Conservation (phyloP, 2,113 vertebrate species). For the Strix aluco region DNA sequence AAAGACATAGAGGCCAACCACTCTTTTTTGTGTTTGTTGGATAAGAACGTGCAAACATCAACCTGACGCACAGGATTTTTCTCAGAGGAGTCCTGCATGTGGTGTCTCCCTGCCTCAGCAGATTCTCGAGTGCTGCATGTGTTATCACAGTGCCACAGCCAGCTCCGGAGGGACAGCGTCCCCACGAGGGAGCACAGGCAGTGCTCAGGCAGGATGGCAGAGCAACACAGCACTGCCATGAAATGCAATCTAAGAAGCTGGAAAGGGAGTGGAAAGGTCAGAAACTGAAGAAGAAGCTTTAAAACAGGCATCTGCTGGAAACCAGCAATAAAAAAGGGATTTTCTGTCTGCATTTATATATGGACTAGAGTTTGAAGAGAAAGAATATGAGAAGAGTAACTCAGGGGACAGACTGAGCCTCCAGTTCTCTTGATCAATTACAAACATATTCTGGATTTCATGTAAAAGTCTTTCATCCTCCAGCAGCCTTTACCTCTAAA, state of each 20-base stretch:
- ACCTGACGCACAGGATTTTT: background rate
- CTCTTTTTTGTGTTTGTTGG: background rate
- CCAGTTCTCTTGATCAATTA: background rate
- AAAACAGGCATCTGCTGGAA: background rate
- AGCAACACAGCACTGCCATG: fast-evolving
- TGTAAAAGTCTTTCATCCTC: background rate
- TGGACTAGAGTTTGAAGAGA: background rate
- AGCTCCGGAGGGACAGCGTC: background rate
- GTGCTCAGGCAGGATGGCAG: background rate
- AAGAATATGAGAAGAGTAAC: background rate
- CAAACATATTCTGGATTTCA: background rate
- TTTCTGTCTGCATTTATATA: background rate
- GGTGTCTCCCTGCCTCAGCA: background rate
- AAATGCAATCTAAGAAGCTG: background rate
- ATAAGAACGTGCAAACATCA: background rate
- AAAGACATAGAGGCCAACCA: background rate
- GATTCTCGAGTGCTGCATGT: background rate
- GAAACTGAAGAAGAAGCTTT: background rate
- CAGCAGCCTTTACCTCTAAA: background rate
- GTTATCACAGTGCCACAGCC: background rate
- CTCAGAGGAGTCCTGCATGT: background rate
- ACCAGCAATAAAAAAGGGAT: background rate
- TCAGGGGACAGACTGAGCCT: background rate
- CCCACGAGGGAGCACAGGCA: background rate
- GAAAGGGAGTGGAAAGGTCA: background rate